Evolutionary conservation across 2,888 invertebrate species (phyloP), one percentile per base, ranked within the genome.

Genomic region (Coleophora flavipennella): DNA sequence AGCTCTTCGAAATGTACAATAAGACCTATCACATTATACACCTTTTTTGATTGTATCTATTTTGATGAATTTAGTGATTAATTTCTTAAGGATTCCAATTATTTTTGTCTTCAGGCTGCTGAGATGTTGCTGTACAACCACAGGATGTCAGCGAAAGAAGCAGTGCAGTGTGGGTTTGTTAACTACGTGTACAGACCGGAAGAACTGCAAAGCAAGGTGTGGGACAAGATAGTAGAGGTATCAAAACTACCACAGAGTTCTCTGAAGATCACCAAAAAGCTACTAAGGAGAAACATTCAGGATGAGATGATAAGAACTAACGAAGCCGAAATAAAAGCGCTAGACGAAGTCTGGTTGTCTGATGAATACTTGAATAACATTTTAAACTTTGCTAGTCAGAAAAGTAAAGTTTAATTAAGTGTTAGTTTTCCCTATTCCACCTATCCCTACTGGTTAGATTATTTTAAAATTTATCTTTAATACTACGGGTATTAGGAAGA

Each of bases 121-220:
- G 88, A 90, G 61, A 80, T 90, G 80, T 62, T 91, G 40, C 58
- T 88, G 40, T 90, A 95, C 49, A 92, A 92, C 56, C 87, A 92
- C 53, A 94, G 91, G 75, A 81, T 98, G 63, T 86, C 88, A 20
- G 94, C 95, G 0, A 57, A 83, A 39, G 95, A 97, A 77, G 98
- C 97, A 0, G 80, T 88, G 36, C 79, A 89, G 32, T 87, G 87
- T 59, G 92, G 94, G 20, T 89, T 98, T 40, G 89, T 97, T 0
- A 91, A 94, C 9, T 88, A 91, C 60, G 81, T 97, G 10, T 91
- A 93, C 52, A 91, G 92, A 43, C 76, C 87, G 31, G 75, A 86
- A 13, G 83, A 89, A 37, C 68, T 93, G 38, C 76, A 90, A 37
- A 75, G 66, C 54, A 80, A 87, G 59, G 86, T 89, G 27, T 90